Evolutionary conservation across 2,888 invertebrate genomes (phyloP).

Genomic region (Hypselothyrea guttata): DNA sequence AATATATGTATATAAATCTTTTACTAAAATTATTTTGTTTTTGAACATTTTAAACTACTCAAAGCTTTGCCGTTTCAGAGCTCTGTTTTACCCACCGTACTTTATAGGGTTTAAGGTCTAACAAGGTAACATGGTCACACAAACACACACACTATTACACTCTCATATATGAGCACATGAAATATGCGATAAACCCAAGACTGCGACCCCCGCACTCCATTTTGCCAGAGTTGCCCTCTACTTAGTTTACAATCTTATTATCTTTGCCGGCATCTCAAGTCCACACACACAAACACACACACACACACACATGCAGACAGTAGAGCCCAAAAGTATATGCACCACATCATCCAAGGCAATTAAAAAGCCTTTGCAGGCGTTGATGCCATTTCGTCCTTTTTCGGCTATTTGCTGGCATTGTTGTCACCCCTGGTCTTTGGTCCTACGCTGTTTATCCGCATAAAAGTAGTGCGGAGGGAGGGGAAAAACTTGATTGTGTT

Average conservation of each 20-base stretch:
- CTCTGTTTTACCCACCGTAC: conserved; percentile 4
- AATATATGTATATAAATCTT: no score
- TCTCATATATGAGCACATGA: conserved; percentile 28
- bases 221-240: conserved; percentile 37
- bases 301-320: conserved; percentile 10
- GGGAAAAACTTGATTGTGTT: conserved; percentile 63
- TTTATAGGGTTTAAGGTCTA: conserved; percentile 34
- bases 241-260: conserved; percentile 73
- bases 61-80: not conserved
- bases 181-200: conserved; percentile 47
- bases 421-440: conserved; percentile 35
- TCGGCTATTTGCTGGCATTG: conserved; percentile 45
- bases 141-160: conserved; percentile 1
- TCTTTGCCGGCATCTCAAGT: conserved; percentile 60
- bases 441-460: conserved; percentile 1
- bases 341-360: conserved; percentile 60
- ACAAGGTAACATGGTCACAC: conserved; percentile 28
- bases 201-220: conserved; percentile 16
- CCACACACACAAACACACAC: conserved; percentile 17
- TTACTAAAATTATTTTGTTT: not conserved
- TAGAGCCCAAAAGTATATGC: conserved; percentile 19
- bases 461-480: conserved; percentile 29
- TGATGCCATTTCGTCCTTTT: conserved; percentile 55
- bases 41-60: not conserved
- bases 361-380: conserved; percentile 67